These are phyloP conservation scores for Macrosiphum euphorbiae DNA, from an alignment of 2,888 invertebrate genomes.

Conservation along the genomic window DNA sequence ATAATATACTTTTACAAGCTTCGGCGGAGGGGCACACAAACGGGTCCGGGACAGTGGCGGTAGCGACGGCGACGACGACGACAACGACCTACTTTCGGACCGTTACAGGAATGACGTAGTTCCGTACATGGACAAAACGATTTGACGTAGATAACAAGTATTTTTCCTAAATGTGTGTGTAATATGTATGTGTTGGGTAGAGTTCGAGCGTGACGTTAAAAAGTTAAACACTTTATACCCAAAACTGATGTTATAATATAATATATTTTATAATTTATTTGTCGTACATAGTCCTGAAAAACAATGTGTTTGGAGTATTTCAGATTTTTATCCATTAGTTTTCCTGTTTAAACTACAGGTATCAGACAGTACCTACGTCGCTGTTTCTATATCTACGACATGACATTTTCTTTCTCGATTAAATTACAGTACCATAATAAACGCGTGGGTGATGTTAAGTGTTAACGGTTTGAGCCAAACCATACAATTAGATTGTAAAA, in stretches of 20 bases:
- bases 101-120: not conserved
- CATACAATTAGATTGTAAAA: not conserved
- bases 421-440: not conserved
- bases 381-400: not conserved
- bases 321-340: not conserved
- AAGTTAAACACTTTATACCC: not conserved
- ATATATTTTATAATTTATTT: not conserved
- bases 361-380: not conserved
- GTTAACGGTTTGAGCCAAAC: not conserved
- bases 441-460: not conserved
- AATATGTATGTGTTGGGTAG: not conserved
- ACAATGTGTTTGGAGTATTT: not conserved
- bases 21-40: not conserved
- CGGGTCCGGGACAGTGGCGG: not conserved
- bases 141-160: not conserved
- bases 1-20: not conserved
- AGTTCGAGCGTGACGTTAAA: not conserved
- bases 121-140: slow-evolving; percentile 34
- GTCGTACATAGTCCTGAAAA: not conserved
- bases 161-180: not conserved
- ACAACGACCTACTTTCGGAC: slow-evolving; percentile 46
- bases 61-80: not conserved
- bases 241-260: not conserved
- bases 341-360: not conserved
- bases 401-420: not conserved